Evolutionary conservation across 2,888 invertebrate genomes (phyloP).

Genomic region (Fragum whitleyi): DNA sequence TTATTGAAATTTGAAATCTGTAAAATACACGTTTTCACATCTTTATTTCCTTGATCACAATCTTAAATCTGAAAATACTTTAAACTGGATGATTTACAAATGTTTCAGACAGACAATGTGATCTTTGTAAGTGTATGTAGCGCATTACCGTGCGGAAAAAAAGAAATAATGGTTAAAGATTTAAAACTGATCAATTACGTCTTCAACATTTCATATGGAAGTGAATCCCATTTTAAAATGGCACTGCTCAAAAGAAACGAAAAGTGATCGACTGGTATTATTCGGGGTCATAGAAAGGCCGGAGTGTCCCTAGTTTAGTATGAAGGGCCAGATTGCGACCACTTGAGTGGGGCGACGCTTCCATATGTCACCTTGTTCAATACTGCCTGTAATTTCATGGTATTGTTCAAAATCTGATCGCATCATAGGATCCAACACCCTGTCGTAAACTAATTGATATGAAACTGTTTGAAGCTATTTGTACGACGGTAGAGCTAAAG

Average conservation of each 20-base stretch:
- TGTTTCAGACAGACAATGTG: no score
- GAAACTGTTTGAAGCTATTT: conserved; percentile 15
- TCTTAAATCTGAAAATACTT: no score
- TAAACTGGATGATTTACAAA: no score
- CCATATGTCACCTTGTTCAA: conserved; percentile 69
- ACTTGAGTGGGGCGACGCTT: conserved; percentile 37
- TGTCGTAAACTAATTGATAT: conserved; percentile 39
- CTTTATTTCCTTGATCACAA: no score
- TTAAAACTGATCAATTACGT: no score
- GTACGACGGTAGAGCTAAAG: not conserved
- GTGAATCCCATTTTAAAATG: not conserved
- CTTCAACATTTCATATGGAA: no score
- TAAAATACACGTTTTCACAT: no score
- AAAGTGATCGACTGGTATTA: conserved; percentile 56
- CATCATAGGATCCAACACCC: conserved; percentile 43
- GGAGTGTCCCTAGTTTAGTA: conserved; percentile 37
- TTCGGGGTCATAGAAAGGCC: conserved; percentile 51
- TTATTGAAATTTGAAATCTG: no score
- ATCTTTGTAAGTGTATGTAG: no score
- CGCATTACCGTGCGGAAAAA: no score
- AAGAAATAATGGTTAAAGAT: no score
- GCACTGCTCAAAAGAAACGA: conserved; percentile 33
- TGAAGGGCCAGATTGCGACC: conserved; percentile 37
- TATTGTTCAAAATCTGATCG: conserved; percentile 50
- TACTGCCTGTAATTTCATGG: conserved; percentile 54